These are phyloP conservation scores for Dendrolimus kikuchii DNA, from an alignment of 1,140 invertebrate genomes.

Conservation along the genomic window DNA sequence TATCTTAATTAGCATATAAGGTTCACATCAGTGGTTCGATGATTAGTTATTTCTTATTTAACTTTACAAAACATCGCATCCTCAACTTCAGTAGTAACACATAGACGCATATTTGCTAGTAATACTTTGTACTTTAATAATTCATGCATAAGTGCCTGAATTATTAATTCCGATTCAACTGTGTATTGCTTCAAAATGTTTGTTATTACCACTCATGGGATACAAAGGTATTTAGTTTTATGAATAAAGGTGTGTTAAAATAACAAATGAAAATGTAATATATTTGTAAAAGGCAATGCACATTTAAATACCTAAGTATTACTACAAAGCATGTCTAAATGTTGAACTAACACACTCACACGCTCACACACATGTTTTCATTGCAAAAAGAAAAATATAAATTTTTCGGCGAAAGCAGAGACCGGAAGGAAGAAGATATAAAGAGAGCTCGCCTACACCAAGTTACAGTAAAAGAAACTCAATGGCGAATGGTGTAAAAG, in stretches of 20 bases:
- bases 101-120: conserved; percentile 16
- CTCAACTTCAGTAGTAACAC: conserved; percentile 11
- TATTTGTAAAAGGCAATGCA: no score
- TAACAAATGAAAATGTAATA: no score
- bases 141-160: no score
- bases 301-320: conserved; percentile 4
- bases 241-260: no score
- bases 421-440: conserved; percentile 57
- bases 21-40: no score
- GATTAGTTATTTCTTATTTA: no score
- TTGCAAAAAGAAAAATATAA: conserved; percentile 14
- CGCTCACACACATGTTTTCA: conserved; percentile 22
- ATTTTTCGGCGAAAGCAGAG: conserved; percentile 58
- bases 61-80: neutral
- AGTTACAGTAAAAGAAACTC: conserved; percentile 50
- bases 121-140: conserved; percentile 8
- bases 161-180: no score
- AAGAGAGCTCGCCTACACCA: conserved; percentile 48
- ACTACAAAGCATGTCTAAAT: conserved; percentile 18
- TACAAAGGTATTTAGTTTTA: no score
- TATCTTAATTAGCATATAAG: no score
- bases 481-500: conserved; percentile 54
- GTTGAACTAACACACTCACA: conserved; percentile 40
- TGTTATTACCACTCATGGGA: no score
- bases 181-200: no score